Conservation (phyloP, 92 coral and sea anemone genomes). For the Actinernus sp. region DNA sequence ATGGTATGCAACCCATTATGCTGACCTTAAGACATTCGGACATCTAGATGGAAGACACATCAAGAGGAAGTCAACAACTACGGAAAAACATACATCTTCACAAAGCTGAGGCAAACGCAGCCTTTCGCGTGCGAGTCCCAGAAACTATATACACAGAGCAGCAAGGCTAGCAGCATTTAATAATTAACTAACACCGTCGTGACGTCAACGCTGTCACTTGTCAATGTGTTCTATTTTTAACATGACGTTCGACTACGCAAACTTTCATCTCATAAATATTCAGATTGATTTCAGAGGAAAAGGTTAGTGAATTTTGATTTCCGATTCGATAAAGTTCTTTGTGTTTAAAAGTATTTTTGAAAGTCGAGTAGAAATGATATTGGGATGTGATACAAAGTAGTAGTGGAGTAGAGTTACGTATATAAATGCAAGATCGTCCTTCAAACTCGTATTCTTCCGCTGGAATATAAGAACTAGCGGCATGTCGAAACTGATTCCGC, state of each 20-base stretch:
- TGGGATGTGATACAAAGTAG: no score
- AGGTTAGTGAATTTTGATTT: no score
- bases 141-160: slow-evolving; percentile 23
- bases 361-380: no score
- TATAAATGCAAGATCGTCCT: no score
- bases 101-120: not conserved
- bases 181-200: slow-evolving; percentile 66
- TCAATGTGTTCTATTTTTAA: slow-evolving; percentile 27
- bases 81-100: slow-evolving; percentile 4
- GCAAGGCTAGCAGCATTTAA: slow-evolving; percentile 54
- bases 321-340: no score
- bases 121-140: not conserved
- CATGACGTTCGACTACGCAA: not conserved
- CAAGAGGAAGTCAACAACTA: slow-evolving; percentile 7
- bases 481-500: no score
- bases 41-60: slow-evolving; percentile 66
- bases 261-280: no score
- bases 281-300: no score
- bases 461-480: no score
- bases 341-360: no score
- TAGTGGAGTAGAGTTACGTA: no score
- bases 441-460: no score
- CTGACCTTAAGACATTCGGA: slow-evolving; percentile 76
- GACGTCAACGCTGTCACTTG: slow-evolving; percentile 64
- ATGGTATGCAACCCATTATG: slow-evolving; percentile 97